phyloP scores from a whole-genome alignment of 2,113 vertebrate species.

The Cichladusa arquata region DNA sequence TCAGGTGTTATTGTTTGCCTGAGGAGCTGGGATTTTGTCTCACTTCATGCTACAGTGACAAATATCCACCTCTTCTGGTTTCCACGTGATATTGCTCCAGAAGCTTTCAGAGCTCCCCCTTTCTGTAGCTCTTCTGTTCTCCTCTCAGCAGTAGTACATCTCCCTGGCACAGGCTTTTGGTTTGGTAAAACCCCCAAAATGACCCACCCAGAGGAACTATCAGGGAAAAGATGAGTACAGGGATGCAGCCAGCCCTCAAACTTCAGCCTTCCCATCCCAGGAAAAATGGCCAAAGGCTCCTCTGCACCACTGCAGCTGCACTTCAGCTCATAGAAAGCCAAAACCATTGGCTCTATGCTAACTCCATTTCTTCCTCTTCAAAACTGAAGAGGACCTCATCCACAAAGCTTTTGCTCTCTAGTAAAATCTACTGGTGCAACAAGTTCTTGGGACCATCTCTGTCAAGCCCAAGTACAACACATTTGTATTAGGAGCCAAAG shows the following conservation, averaged over 20 bases:
- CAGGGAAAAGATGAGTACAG: background rate
- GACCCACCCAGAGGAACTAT: background rate
- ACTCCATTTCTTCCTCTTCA: background rate
- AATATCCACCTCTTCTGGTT: background rate
- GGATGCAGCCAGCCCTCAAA: background rate
- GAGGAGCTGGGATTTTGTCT: background rate
- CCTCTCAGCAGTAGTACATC: background rate
- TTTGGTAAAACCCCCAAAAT: background rate
- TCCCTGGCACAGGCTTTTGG: background rate
- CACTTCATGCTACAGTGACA: background rate
- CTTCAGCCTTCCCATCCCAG: background rate
- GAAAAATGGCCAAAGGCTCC: background rate
- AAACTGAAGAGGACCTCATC: background rate
- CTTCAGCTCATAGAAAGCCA: background rate
- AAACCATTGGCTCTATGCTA: background rate
- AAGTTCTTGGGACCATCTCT: background rate
- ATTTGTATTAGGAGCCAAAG: background rate
- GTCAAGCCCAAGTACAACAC: background rate
- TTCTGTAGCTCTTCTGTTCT: background rate
- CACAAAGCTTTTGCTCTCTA: background rate
- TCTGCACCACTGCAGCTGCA: background rate
- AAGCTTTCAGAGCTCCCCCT: background rate
- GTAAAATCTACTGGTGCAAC: background rate
- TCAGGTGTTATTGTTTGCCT: background rate
- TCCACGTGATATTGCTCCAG: background rate